Conservation (phyloP, 1,140 invertebrate genomes). For the Nilaparvata lugens region DNA sequence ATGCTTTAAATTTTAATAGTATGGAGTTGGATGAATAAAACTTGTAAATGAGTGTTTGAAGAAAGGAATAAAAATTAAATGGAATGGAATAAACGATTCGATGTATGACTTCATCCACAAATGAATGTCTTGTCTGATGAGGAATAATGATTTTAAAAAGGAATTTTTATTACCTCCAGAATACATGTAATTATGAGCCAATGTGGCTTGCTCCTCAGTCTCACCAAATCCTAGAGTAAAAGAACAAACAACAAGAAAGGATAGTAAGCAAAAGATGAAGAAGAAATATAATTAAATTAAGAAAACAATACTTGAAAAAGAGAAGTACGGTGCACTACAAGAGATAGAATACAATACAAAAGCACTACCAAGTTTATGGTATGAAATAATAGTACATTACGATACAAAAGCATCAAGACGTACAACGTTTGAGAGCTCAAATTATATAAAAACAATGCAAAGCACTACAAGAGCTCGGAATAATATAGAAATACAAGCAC, state of each 20-base stretch:
- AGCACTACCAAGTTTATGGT: too few relatives aligned
- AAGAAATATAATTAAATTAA: neutral
- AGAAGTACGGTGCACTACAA: neutral
- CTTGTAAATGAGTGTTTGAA: too few relatives aligned
- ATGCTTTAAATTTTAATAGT: too few relatives aligned
- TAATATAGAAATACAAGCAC: too few relatives aligned
- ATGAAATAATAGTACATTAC: too few relatives aligned
- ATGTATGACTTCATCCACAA: too few relatives aligned
- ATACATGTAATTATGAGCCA: slow-evolving; percentile 77
- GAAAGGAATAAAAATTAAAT: neutral
- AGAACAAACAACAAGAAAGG: slow-evolving; percentile 20
- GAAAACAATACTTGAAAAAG: slow-evolving; percentile 3
- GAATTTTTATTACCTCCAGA: slow-evolving; percentile 54
- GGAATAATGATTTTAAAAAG: neutral
- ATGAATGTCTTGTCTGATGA: too few relatives aligned
- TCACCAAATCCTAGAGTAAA: slow-evolving; percentile 52
- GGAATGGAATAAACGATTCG: slow-evolving; percentile 1
- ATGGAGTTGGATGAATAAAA: too few relatives aligned
- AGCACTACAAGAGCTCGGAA: too few relatives aligned
- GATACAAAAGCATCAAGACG: too few relatives aligned
- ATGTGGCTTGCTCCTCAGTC: slow-evolving; percentile 65
- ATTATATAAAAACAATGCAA: too few relatives aligned
- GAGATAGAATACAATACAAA: neutral
- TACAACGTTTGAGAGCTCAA: too few relatives aligned
- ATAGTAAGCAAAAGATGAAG: slow-evolving; percentile 7